Conservation (phyloP, 37 sponge, comb jelly and placozoan species). For the Corticium candelabrum region DNA sequence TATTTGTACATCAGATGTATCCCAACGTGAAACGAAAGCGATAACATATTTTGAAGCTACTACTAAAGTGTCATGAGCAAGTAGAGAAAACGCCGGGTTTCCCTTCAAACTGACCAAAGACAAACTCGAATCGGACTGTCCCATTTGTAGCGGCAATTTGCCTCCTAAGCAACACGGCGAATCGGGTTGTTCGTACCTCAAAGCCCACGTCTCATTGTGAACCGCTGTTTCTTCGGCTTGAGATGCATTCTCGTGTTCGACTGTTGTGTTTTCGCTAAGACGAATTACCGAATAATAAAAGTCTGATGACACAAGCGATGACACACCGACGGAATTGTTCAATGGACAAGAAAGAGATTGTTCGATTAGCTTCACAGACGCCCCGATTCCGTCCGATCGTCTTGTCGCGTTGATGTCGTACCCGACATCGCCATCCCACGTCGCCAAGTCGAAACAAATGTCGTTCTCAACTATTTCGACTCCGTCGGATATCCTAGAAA, state of each 20-base stretch:
- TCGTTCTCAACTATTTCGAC: neutral
- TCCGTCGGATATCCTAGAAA: neutral
- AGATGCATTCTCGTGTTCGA: no score
- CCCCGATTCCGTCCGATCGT: neutral
- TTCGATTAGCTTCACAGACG: neutral
- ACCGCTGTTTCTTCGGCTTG: no score
- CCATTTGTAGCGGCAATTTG: neutral
- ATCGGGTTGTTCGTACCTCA: no score
- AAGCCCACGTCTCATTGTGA: no score
- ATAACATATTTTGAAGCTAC: neutral
- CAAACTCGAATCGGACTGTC: neutral
- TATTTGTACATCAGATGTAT: neutral
- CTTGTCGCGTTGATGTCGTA: neutral
- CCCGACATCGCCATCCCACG: neutral
- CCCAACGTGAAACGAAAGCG: neutral
- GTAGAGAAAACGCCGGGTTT: neutral
- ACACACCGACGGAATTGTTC: no score
- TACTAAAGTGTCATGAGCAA: neutral
- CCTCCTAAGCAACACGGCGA: neutral
- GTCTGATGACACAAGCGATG: no score
- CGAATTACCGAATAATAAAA: no score
- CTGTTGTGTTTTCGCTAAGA: no score
- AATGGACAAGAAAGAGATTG: neutral
- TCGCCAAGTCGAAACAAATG: neutral
- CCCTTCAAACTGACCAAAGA: neutral